Evolutionary conservation across 1,140 invertebrate species (phyloP).

Genomic region (Pseudoatta argentina): DNA sequence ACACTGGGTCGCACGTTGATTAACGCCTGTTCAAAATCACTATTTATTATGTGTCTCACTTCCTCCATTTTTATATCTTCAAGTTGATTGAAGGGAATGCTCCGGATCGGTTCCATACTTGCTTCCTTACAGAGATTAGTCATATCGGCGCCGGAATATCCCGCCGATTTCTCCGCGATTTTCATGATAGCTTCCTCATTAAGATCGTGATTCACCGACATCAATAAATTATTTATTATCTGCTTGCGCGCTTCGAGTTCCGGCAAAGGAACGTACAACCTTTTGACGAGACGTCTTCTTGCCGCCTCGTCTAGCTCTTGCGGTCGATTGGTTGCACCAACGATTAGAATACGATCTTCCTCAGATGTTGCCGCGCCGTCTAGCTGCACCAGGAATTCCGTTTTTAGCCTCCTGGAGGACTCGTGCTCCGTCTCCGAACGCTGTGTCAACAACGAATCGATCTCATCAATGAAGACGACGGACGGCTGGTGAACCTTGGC

Average conservation of each 20-base stretch:
- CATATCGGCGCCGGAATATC: conserved; percentile 98
- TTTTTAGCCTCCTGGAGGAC: conserved; percentile 96
- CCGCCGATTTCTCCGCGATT: conserved; percentile 90
- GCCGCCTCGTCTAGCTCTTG: conserved; percentile 98
- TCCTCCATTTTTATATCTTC: conserved; percentile 88
- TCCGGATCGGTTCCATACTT: conserved; percentile 95
- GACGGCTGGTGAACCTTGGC: conserved; percentile 92
- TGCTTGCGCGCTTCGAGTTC: conserved; percentile 91
- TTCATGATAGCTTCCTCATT: conserved; percentile 88
- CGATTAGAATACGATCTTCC: conserved; percentile 94
- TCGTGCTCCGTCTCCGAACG: conserved; percentile 96
- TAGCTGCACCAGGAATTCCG: conserved; percentile 98
- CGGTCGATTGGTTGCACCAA: conserved; percentile 97
- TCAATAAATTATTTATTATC: conserved; percentile 92
- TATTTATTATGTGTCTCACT: conserved; percentile 92
- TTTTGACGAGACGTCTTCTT: conserved; percentile 93
- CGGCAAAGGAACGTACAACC: conserved; percentile 96
- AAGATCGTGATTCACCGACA: conserved; percentile 90
- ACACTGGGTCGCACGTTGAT: conserved; percentile 94
- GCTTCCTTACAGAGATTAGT: conserved; percentile 96
- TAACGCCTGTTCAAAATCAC: conserved; percentile 94
- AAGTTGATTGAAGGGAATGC: conserved; percentile 91
- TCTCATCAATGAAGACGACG: conserved; percentile 98
- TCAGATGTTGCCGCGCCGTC: conserved; percentile 93
- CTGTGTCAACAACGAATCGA: conserved; percentile 96